These are phyloP conservation scores for Opisthocomus hoazin DNA, from an alignment of 2,113 vertebrate genomes.

Conservation along the genomic window DNA sequence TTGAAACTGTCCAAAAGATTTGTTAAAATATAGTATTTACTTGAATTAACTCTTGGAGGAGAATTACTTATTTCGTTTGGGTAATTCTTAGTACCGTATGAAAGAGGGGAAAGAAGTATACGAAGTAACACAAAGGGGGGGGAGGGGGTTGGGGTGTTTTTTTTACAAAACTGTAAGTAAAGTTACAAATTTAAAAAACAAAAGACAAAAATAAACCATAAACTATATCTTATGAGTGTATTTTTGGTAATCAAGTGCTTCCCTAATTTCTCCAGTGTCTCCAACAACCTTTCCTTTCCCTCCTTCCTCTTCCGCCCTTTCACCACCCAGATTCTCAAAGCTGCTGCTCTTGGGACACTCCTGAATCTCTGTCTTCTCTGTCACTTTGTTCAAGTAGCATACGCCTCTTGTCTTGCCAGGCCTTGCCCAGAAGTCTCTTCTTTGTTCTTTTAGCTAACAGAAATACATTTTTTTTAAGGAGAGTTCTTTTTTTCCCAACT, in stretches of 20 bases:
- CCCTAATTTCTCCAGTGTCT: neutral
- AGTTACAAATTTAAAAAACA: neutral
- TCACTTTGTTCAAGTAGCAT: neutral
- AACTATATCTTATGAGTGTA: neutral
- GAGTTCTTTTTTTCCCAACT: neutral
- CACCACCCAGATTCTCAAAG: neutral
- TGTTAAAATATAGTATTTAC: neutral
- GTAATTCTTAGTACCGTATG: neutral
- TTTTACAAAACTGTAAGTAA: neutral
- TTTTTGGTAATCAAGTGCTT: neutral
- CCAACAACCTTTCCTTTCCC: neutral
- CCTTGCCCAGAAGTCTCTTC: neutral
- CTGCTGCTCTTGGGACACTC: neutral
- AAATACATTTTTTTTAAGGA: neutral
- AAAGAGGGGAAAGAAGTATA: neutral
- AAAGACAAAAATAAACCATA: neutral
- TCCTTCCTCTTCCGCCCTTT: neutral
- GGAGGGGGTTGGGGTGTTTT: neutral
- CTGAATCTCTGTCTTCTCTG: neutral
- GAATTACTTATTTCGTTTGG: neutral
- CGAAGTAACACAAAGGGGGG: neutral
- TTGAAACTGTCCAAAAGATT: neutral
- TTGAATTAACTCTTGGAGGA: neutral
- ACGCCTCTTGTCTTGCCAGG: neutral
- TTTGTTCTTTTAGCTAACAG: neutral